phyloP scores from a whole-genome alignment of 2,888 invertebrate species.

The Dicyrtoma fusca region DNA sequence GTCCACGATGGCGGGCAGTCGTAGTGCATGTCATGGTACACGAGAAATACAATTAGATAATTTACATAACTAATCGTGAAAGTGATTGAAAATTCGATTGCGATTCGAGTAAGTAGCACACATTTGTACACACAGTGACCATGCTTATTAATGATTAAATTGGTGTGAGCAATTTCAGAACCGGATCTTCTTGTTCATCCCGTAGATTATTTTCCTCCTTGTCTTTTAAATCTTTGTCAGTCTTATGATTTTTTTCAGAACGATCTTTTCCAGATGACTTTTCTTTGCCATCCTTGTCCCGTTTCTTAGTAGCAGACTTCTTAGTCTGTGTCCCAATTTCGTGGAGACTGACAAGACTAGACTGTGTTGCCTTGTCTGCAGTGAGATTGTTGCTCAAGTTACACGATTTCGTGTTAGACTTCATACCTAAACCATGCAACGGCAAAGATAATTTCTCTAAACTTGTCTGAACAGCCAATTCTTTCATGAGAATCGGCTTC shows the following conservation, averaged over 20 bases:
- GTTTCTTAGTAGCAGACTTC: constrained; percentile 54
- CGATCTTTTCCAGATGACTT: constrained; percentile 7
- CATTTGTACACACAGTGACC: background rate
- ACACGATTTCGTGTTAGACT: constrained; percentile 24
- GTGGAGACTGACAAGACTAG: constrained; percentile 46
- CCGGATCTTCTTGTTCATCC: constrained; percentile 46
- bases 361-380: constrained; percentile 50
- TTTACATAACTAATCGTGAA: background rate
- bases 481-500: constrained; percentile 43
- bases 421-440: background rate
- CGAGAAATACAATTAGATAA: background rate
- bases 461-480: constrained; percentile 54
- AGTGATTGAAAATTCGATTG: background rate
- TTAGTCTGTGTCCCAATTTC: constrained; percentile 55
- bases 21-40: too few relatives aligned
- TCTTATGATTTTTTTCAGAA: constrained; percentile 6
- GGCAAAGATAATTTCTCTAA: constrained; percentile 44
- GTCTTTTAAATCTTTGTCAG: constrained; percentile 30
- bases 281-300: constrained; percentile 35
- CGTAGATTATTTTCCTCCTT: constrained; percentile 29
- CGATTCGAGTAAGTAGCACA: too few relatives aligned
- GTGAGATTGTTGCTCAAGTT: constrained; percentile 42
- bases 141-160: background rate
- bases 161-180: constrained; percentile 50
- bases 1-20: too few relatives aligned